Evolutionary conservation across 2,797 vertebrate species (phyloP).

Genomic region (Oophaga sylvatica): DNA sequence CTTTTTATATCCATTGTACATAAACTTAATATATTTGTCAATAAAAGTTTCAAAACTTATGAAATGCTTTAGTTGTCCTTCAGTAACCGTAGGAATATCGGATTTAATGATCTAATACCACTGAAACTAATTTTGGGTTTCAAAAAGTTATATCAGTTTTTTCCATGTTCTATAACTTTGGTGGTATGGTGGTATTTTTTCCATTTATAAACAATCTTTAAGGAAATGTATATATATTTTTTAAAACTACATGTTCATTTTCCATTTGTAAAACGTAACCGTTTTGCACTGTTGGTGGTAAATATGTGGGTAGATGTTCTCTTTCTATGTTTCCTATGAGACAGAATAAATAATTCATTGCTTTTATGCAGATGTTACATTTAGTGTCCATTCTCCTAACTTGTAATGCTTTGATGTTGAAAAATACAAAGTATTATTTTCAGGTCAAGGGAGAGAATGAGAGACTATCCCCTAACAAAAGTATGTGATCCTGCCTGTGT

Average conservation of each 20-base stretch:
- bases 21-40: no score
- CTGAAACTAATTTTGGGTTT: no score
- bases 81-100: no score
- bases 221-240: neutral
- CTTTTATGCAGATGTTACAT: slow-evolving; percentile 38
- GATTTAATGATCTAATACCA: no score
- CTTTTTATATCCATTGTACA: no score
- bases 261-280: neutral
- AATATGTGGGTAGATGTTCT: neutral
- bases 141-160: no score
- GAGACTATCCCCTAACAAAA: slow-evolving; percentile 60
- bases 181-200: neutral
- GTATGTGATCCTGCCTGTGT: slow-evolving; percentile 58
- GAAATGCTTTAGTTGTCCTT: no score
- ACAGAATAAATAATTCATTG: slow-evolving; percentile 1
- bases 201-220: neutral
- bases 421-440: slow-evolving; percentile 26
- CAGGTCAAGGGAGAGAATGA: slow-evolving; percentile 25
- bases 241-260: neutral
- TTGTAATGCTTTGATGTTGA: slow-evolving; percentile 21
- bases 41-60: no score
- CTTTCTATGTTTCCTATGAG: slow-evolving; percentile 8
- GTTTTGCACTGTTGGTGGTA: slow-evolving; percentile 13
- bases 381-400: neutral
- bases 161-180: no score